phyloP scores from a whole-genome alignment of 2,113 vertebrate genomes.

The Festucalex cinctus region DNA sequence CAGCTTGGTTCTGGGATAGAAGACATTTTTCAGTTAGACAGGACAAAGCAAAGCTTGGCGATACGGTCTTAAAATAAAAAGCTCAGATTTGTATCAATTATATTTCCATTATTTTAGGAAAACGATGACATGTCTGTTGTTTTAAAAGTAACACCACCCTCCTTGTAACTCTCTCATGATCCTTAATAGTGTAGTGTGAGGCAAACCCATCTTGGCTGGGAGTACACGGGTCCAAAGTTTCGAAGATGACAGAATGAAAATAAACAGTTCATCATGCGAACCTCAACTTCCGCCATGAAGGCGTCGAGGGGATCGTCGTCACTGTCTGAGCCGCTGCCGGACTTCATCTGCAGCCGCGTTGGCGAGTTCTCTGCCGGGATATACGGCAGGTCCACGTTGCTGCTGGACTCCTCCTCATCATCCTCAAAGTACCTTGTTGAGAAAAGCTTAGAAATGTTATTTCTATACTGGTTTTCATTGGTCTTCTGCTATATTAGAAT shows the following conservation, averaged over 20 bases:
- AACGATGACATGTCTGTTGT: no score
- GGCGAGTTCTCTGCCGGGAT: conserved; percentile 98
- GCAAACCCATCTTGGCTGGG: background rate
- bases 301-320: conserved; percentile 97
- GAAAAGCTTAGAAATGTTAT: background rate
- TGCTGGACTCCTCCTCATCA: conserved; percentile 92
- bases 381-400: conserved; percentile 89
- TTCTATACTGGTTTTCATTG: background rate
- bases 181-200: no score
- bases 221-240: background rate
- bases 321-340: conserved; percentile 88
- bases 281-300: conserved; percentile 99
- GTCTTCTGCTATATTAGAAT: background rate
- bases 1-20: conserved; percentile 84
- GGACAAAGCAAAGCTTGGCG: background rate
- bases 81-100: no score
- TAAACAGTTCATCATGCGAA: conserved; percentile 44
- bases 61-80: background rate
- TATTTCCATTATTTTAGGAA: no score
- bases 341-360: conserved; percentile 88
- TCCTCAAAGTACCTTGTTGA: conserved; percentile 92
- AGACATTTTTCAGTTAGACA: background rate
- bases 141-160: no score
- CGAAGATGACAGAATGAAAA: background rate
- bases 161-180: no score